These are phyloP conservation scores for Sula dactylatra DNA, from an alignment of 2,113 vertebrate species.

Conservation along the genomic window DNA sequence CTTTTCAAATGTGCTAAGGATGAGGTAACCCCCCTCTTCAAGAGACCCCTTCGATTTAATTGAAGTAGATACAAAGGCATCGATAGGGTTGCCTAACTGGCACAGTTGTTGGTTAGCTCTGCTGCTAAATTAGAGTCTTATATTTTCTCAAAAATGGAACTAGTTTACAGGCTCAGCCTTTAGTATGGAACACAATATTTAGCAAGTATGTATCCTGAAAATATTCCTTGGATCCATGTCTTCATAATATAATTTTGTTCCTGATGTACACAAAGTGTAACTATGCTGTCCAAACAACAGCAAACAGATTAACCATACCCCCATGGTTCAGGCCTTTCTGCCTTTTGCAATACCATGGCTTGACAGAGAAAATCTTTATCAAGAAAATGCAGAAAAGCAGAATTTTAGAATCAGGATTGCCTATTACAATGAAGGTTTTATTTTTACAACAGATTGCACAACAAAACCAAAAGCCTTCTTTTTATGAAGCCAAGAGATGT, in stretches of 20 bases:
- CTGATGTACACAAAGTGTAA: neutral
- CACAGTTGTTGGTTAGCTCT: neutral
- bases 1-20: neutral
- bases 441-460: neutral
- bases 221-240: neutral
- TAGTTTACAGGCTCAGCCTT: neutral
- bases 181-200: neutral
- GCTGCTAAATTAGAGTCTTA: neutral
- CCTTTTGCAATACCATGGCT: neutral
- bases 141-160: neutral
- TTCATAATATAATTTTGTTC: neutral
- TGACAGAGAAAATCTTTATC: neutral
- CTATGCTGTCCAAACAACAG: neutral
- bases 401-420: neutral
- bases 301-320: neutral
- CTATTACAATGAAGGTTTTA: neutral
- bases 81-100: accelerated
- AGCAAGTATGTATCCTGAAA: neutral
- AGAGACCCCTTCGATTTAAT: neutral
- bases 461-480: neutral
- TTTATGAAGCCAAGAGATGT: neutral
- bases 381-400: neutral
- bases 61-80: neutral
- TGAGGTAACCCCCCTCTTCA: neutral
- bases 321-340: neutral